Conservation (phyloP, 2,888 invertebrate genomes). For the Nephrotoma guestfalica region DNA sequence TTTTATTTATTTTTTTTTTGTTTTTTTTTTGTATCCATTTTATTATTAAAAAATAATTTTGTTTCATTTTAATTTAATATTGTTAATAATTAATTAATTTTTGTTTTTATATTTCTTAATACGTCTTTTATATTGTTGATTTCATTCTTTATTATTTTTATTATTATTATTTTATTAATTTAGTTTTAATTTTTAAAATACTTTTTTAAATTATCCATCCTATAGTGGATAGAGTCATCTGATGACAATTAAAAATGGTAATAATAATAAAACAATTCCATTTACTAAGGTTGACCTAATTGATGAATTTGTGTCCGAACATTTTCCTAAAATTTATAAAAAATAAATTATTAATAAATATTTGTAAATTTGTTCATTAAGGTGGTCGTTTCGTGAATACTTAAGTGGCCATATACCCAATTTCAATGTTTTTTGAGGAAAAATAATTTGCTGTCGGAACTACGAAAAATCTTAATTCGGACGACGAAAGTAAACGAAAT, state of each 20-base stretch:
- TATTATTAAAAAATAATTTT: background rate
- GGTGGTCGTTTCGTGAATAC: too few species aligned
- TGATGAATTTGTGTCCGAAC: slow-evolving; percentile 15
- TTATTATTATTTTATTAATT: background rate
- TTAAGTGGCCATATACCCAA: too few species aligned
- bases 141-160: background rate
- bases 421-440: too few species aligned
- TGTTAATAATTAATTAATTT: background rate
- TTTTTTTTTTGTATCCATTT: background rate
- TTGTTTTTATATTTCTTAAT: background rate
- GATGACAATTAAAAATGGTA: slow-evolving; percentile 8
- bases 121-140: background rate
- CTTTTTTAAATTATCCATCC: slow-evolving; percentile 5
- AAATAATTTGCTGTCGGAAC: background rate
- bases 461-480: background rate
- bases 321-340: slow-evolving; percentile 14
- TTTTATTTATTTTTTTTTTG: background rate
- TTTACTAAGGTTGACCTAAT: slow-evolving; percentile 8
- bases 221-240: slow-evolving; percentile 11
- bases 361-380: background rate
- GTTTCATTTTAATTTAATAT: background rate
- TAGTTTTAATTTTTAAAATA: background rate
- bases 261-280: slow-evolving; percentile 10
- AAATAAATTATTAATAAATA: background rate
- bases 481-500: too few species aligned